Evolutionary conservation across 1,140 invertebrate species (phyloP).

Genomic region (Rhopalosiphum padi): DNA sequence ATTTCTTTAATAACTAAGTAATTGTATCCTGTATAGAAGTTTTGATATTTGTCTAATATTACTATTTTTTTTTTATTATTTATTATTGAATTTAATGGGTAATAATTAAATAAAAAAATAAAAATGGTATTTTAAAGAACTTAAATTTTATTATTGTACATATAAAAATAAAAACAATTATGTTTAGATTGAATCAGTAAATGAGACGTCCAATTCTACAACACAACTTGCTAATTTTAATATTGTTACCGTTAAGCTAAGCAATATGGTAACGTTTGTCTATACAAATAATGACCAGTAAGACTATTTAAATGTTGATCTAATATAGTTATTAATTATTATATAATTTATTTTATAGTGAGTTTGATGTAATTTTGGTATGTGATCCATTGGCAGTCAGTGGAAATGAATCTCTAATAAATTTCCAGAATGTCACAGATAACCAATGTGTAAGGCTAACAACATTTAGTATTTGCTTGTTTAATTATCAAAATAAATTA

Average conservation of each 20-base stretch:
- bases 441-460: slow-evolving; percentile 16
- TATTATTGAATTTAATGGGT: neutral
- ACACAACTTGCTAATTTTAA: slow-evolving; percentile 11
- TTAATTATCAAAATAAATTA: neutral
- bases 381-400: slow-evolving; percentile 23
- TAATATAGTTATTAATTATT: neutral
- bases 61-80: neutral
- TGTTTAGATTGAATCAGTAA: slow-evolving; percentile 26
- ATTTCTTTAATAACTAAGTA: neutral
- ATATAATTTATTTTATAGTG: slow-evolving; percentile 1
- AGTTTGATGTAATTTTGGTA: slow-evolving; percentile 35
- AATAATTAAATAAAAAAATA: neutral
- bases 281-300: slow-evolving; percentile 22
- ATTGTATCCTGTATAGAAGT: neutral
- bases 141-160: neutral
- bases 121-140: neutral
- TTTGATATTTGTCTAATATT: neutral
- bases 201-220: neutral
- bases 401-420: slow-evolving; percentile 38
- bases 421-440: slow-evolving; percentile 20
- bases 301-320: neutral
- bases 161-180: neutral
- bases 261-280: neutral
- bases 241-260: neutral
- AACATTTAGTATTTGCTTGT: neutral